Conservation (phyloP, 2,113 vertebrate species). For the Butorides virescens region DNA sequence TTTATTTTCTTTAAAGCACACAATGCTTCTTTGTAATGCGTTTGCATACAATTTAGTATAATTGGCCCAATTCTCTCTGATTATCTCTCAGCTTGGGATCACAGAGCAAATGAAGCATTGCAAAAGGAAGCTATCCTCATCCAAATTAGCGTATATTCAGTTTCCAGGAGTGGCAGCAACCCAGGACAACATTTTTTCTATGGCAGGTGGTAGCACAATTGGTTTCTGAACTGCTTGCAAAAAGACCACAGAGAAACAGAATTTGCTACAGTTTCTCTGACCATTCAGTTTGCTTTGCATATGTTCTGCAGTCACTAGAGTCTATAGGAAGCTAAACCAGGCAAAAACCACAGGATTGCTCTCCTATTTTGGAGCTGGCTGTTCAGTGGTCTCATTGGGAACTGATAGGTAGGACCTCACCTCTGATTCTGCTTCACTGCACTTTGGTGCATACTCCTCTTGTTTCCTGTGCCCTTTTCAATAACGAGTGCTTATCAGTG, state of each 20-base stretch:
- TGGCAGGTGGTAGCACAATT: background rate
- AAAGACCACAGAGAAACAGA: background rate
- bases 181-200: background rate
- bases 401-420: background rate
- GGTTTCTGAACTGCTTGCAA: background rate
- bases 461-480: background rate
- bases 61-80: background rate
- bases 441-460: background rate
- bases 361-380: background rate
- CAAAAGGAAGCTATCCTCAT: background rate
- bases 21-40: background rate
- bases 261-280: background rate
- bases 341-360: background rate
- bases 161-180: background rate
- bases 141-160: background rate
- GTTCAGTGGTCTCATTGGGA: background rate
- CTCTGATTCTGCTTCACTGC: background rate
- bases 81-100: background rate
- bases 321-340: background rate
- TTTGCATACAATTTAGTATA: background rate
- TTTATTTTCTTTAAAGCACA: background rate
- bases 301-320: background rate
- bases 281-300: background rate
- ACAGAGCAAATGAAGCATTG: constrained; percentile 1
- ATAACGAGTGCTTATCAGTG: background rate